phyloP scores from a whole-genome alignment of 1,140 invertebrate species.

The Tyrophagus putrescentiae region DNA sequence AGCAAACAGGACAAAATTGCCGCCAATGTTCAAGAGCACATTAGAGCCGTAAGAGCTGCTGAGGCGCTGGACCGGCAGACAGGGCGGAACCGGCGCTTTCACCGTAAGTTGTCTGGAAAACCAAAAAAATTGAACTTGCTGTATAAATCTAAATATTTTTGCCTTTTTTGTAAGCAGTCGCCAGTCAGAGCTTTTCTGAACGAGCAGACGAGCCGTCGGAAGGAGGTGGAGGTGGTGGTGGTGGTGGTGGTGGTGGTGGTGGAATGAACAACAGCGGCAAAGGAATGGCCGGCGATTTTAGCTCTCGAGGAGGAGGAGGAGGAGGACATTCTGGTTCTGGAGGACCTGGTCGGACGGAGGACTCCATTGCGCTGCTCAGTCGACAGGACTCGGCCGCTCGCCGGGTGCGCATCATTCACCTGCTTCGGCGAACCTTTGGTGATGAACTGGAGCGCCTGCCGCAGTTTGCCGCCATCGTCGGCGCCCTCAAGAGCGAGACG shows the following conservation, averaged over 20 bases:
- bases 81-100: background rate
- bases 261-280: too few relatives aligned
- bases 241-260: too few relatives aligned
- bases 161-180: background rate
- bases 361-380: background rate
- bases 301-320: too few relatives aligned
- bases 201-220: slow-evolving; percentile 21
- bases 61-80: slow-evolving; percentile 29
- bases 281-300: too few relatives aligned
- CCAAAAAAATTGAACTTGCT: background rate
- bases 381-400: background rate
- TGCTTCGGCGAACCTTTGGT: slow-evolving; percentile 24
- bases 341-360: background rate
- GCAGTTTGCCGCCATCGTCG: slow-evolving; percentile 18
- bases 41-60: slow-evolving; percentile 28
- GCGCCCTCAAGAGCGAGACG: background rate
- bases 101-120: slow-evolving; percentile 3
- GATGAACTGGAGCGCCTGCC: slow-evolving; percentile 23
- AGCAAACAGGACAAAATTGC: slow-evolving; percentile 29
- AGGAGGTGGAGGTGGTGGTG: too few relatives aligned
- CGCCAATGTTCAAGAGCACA: slow-evolving; percentile 28
- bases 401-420: slow-evolving; percentile 21
- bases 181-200: slow-evolving; percentile 13
- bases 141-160: background rate
- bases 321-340: slow-evolving; percentile 12